phyloP scores from a whole-genome alignment of 2,113 vertebrate genomes.

The Sarotherodon lohbergeri region DNA sequence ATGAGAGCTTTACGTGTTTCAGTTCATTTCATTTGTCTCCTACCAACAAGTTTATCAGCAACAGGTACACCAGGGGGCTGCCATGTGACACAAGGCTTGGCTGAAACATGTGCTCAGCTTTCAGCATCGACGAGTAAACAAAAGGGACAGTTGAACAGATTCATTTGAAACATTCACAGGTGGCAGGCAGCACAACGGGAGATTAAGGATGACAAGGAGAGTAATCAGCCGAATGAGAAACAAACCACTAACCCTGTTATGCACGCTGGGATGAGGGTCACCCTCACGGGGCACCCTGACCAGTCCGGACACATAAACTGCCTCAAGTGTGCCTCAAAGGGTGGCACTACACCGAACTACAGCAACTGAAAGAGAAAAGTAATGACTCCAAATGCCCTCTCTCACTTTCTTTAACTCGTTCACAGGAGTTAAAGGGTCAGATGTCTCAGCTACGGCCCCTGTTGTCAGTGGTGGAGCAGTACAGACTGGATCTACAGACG shows the following conservation, averaged over 20 bases:
- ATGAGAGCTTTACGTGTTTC: background rate
- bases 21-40: background rate
- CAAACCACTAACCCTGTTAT: background rate
- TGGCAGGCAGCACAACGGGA: background rate
- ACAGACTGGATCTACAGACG: conserved; percentile 84
- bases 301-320: background rate
- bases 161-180: background rate
- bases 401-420: background rate
- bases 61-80: background rate
- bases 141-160: background rate
- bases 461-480: conserved; percentile 86
- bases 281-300: background rate
- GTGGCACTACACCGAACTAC: background rate
- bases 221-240: background rate
- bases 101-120: background rate
- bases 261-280: background rate
- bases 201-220: background rate
- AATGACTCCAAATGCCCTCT: background rate
- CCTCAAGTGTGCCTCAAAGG: background rate
- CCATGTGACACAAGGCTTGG: background rate
- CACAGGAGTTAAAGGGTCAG: conserved; percentile 88
- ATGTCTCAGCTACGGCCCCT: conserved; percentile 90
- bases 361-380: background rate
- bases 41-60: background rate
- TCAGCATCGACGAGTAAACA: background rate